Conservation (phyloP, 2,113 vertebrate genomes). For the Fregetta grallaria region DNA sequence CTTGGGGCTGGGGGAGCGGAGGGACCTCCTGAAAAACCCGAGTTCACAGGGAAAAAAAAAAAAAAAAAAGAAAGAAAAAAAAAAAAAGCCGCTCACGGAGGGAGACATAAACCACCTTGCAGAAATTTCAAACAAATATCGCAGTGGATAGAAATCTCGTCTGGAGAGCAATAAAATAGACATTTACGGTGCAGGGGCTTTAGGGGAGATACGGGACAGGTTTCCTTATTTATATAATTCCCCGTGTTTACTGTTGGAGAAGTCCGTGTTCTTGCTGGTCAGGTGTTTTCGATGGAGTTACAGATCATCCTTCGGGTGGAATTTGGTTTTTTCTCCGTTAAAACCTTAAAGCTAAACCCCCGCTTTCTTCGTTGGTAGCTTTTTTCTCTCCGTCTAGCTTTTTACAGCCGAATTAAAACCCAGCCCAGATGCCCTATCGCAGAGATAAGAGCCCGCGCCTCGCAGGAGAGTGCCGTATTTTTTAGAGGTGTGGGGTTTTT, state of each 20-base stretch:
- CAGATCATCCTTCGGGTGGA: not conserved
- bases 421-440: not conserved
- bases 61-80: not conserved
- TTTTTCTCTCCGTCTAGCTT: not conserved
- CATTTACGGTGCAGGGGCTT: not conserved
- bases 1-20: not conserved
- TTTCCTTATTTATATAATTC: not conserved
- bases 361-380: not conserved
- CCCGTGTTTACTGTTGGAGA: not conserved
- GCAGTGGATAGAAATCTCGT: not conserved
- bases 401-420: not conserved
- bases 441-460: not conserved
- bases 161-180: not conserved
- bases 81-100: not conserved
- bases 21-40: not conserved
- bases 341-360: not conserved
- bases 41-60: not conserved
- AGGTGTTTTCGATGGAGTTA: not conserved
- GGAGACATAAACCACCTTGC: conserved; percentile 43
- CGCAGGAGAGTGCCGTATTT: not conserved
- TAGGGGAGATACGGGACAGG: not conserved
- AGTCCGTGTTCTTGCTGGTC: not conserved
- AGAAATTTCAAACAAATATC: conserved; percentile 4
- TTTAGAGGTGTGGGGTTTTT: conserved; percentile 28
- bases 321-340: not conserved